These are phyloP conservation scores for Brachionus paranguensis DNA, from an alignment of 1,140 invertebrate species.

Conservation along the genomic window DNA sequence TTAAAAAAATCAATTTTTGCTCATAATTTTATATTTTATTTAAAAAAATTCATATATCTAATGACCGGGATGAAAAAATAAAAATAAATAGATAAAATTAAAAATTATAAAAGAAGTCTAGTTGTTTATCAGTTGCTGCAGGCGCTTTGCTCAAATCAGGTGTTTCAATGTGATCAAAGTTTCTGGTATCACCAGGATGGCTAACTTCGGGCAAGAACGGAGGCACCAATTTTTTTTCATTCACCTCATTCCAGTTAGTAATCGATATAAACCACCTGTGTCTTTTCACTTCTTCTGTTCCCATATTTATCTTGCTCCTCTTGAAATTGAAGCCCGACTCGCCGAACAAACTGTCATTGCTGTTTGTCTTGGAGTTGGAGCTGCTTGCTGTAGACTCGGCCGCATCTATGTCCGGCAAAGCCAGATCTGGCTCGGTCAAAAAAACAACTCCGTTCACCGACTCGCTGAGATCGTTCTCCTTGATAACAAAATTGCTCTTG, in stretches of 20 bases:
- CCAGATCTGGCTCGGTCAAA: background rate
- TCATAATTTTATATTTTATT: background rate
- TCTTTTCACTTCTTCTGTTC: slow-evolving; percentile 30
- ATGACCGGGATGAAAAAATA: background rate
- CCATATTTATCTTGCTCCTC: background rate
- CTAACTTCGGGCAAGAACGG: slow-evolving; percentile 6
- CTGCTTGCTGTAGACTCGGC: background rate
- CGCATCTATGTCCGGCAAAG: background rate
- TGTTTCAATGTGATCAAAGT: slow-evolving; percentile 34
- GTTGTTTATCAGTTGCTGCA: background rate
- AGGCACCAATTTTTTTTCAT: background rate
- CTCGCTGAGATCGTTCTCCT: background rate
- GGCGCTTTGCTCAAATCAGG: background rate
- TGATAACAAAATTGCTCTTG: background rate
- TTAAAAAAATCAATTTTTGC: too few relatives aligned
- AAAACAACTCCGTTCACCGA: background rate
- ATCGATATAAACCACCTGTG: slow-evolving; percentile 26
- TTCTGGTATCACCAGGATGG: slow-evolving; percentile 13
- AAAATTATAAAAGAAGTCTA: slow-evolving; percentile 34
- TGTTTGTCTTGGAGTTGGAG: background rate
- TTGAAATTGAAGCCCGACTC: background rate
- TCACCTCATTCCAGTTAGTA: slow-evolving; percentile 28
- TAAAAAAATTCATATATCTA: background rate
- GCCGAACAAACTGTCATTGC: background rate
- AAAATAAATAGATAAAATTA: background rate